Evolutionary conservation across 2,888 invertebrate species (phyloP).

Genomic region (Hirtodrosophila confusa): DNA sequence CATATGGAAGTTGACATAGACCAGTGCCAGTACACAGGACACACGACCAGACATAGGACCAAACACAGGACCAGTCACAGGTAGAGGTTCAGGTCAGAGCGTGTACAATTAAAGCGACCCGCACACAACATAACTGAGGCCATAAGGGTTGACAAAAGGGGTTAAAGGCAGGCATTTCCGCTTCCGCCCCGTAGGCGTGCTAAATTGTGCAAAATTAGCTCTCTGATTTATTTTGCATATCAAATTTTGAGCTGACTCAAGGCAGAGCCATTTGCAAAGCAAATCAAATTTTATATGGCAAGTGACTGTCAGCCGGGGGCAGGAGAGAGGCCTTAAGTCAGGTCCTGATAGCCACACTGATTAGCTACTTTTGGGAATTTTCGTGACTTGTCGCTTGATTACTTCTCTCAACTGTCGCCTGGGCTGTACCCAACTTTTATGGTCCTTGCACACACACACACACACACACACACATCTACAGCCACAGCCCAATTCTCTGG

Average conservation of each 20-base stretch:
- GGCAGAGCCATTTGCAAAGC: conserved; percentile 11
- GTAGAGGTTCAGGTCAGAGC: conserved; percentile 19
- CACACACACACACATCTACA: conserved; percentile 14
- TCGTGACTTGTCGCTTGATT: conserved; percentile 71
- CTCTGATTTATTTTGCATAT: conserved; percentile 67
- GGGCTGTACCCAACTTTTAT: conserved; percentile 54
- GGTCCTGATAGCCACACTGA: conserved; percentile 63
- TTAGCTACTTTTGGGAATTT: conserved; percentile 71
- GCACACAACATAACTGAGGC: conserved; percentile 10
- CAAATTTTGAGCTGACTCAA: conserved; percentile 39
- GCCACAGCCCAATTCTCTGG: conserved; percentile 22
- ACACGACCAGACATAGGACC: not conserved
- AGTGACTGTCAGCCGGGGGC: not conserved
- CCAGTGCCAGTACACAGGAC: not conserved
- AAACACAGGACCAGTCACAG: conserved; percentile 1
- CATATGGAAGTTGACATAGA: not conserved
- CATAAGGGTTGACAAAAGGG: not conserved
- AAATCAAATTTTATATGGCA: conserved; percentile 47
- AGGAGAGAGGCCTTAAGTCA: conserved; percentile 19
- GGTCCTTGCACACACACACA: conserved; percentile 39
- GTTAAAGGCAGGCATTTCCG: conserved; percentile 36
- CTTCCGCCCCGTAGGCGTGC: conserved; percentile 54
- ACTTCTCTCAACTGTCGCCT: conserved; percentile 54
- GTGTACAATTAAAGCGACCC: conserved; percentile 36
- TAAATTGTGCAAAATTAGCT: conserved; percentile 66